Conservation (phyloP, 1,140 invertebrate genomes). For the Thaumatotibia leucotreta region DNA sequence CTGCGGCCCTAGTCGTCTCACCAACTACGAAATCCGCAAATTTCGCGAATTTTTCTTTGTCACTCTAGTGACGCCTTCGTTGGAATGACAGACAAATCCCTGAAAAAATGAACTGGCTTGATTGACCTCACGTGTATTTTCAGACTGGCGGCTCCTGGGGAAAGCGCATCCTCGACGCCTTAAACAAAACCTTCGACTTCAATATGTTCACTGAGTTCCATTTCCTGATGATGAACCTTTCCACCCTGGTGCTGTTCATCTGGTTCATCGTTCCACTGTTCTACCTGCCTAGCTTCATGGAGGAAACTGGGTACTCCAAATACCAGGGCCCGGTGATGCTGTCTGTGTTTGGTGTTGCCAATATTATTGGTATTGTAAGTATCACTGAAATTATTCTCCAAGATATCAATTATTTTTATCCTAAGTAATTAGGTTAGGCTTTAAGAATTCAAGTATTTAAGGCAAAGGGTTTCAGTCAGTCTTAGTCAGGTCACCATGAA, state of each 20-base stretch:
- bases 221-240: constrained; percentile 89
- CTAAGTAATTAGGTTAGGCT: too few relatives aligned
- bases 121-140: constrained; percentile 38
- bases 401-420: too few relatives aligned
- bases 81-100: too few relatives aligned
- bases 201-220: constrained; percentile 89
- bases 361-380: constrained; percentile 91
- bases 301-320: constrained; percentile 79
- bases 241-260: constrained; percentile 90
- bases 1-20: too few relatives aligned
- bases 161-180: constrained; percentile 81
- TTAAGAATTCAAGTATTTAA: too few relatives aligned
- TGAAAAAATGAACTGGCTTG: too few relatives aligned
- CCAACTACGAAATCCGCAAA: too few relatives aligned
- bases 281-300: constrained; percentile 87
- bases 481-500: too few relatives aligned
- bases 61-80: too few relatives aligned
- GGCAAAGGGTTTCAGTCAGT: too few relatives aligned
- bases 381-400: constrained; percentile 8
- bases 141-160: constrained; percentile 81
- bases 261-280: constrained; percentile 96
- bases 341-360: constrained; percentile 89
- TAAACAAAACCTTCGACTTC: constrained; percentile 87
- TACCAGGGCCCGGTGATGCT: constrained; percentile 84
- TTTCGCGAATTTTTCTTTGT: too few relatives aligned